These are phyloP conservation scores for Dascillus cervinus DNA, from an alignment of 2,888 invertebrate genomes.

Conservation along the genomic window DNA sequence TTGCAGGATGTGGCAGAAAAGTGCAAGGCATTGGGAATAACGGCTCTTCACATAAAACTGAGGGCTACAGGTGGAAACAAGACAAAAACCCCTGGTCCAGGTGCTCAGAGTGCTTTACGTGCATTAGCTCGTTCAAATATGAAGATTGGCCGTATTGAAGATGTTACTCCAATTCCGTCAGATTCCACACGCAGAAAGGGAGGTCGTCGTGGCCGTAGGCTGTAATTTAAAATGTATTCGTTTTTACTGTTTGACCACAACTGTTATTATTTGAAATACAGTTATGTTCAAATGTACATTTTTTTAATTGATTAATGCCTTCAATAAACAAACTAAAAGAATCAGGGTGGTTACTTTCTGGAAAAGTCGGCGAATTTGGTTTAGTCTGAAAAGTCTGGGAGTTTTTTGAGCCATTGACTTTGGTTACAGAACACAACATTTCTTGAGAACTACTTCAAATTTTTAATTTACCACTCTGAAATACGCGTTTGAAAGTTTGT, in stretches of 20 bases:
- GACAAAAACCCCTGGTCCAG: conserved; percentile 97
- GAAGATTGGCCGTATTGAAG: conserved; percentile 99
- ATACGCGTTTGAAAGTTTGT: too few species aligned
- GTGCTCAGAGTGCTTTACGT: conserved; percentile 95
- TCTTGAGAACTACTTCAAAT: too few species aligned
- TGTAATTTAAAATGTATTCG: conserved; percentile 57
- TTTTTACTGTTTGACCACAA: background rate
- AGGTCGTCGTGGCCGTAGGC: conserved; percentile 97
- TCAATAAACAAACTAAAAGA: too few species aligned
- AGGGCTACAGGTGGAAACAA: conserved; percentile 98
- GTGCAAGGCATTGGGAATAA: conserved; percentile 94
- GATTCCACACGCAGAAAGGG: conserved; percentile 99
- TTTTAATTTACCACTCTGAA: too few species aligned
- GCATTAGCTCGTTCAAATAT: conserved; percentile 97
- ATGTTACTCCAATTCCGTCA: conserved; percentile 99
- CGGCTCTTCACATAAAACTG: conserved; percentile 95
- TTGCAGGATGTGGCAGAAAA: conserved; percentile 96
- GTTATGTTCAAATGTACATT: too few species aligned
- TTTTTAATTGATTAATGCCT: too few species aligned
- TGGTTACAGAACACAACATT: too few species aligned
- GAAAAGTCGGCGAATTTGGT: too few species aligned
- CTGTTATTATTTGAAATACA: too few species aligned
- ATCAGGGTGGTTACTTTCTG: too few species aligned
- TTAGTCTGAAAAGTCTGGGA: too few species aligned
- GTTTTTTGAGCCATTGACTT: too few species aligned